Evolutionary conservation across 2,888 invertebrate genomes (phyloP).

Genomic region (Priocnemis perturbator): DNA sequence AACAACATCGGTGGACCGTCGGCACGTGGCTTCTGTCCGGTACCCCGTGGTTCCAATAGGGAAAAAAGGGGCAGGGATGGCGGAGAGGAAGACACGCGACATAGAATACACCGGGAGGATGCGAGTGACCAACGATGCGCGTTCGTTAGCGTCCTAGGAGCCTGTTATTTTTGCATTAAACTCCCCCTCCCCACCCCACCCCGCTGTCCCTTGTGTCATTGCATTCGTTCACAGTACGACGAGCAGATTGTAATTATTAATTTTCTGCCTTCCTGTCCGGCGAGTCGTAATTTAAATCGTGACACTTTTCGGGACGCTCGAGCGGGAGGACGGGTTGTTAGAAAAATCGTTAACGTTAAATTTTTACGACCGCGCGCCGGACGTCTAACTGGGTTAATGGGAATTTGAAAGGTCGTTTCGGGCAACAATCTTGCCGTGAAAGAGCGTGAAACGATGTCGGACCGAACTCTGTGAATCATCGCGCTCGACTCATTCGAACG

Average conservation of each 20-base stretch:
- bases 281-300: no score
- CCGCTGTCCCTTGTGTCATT: neutral
- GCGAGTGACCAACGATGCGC: slow-evolving; percentile 62
- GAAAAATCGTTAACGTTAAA: no score
- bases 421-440: slow-evolving; percentile 47
- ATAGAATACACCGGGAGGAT: slow-evolving; percentile 54
- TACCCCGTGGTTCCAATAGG: neutral
- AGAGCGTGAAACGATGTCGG: slow-evolving; percentile 49
- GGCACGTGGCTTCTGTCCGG: slow-evolving; percentile 9
- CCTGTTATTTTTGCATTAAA: slow-evolving; percentile 71
- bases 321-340: no score
- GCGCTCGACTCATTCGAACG: neutral
- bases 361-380: no score
- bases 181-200: slow-evolving; percentile 46
- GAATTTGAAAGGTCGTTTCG: slow-evolving; percentile 52
- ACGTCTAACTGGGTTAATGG: slow-evolving; percentile 36
- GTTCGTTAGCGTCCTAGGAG: slow-evolving; percentile 63
- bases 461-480: slow-evolving; percentile 20
- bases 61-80: neutral
- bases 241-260: slow-evolving; percentile 12
- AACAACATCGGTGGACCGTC: neutral
- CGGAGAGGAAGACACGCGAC: slow-evolving; percentile 59
- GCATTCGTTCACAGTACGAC: slow-evolving; percentile 46
- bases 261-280: no score
- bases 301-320: no score